Conservation (phyloP, 2,113 vertebrate genomes). For the Macquaria ambigua region DNA sequence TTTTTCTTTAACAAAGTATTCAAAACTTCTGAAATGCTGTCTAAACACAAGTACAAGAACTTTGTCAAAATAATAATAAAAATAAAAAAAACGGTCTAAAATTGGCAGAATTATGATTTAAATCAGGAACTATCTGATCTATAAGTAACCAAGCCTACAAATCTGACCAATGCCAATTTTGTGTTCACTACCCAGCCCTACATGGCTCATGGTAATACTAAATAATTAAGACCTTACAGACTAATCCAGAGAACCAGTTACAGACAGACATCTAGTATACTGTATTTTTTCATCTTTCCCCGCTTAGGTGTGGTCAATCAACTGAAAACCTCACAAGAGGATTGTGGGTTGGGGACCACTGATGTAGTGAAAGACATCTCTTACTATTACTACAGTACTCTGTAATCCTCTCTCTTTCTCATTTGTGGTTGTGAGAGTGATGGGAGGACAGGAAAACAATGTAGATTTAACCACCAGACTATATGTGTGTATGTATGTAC, state of each 20-base stretch:
- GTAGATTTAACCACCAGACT: background rate
- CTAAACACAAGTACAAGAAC: background rate
- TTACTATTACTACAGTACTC: background rate
- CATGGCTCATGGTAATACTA: background rate
- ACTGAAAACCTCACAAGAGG: background rate
- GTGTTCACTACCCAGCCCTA: background rate
- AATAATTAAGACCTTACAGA: background rate
- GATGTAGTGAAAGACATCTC: conserved; percentile 8
- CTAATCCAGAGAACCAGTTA: background rate
- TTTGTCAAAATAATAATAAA: rapidly evolving
- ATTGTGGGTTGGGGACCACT: background rate
- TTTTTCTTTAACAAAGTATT: background rate
- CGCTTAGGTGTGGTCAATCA: background rate
- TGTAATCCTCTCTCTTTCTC: background rate
- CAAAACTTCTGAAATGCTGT: background rate
- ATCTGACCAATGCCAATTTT: background rate
- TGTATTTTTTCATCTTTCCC: background rate
- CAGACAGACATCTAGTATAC: background rate
- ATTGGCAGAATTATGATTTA: background rate
- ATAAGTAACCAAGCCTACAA: background rate
- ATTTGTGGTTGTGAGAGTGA: background rate
- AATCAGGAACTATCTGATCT: background rate
- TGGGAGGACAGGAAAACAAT: background rate
- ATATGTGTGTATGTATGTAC: too few relatives aligned
- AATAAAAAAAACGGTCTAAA: background rate